These are phyloP conservation scores for Scaptomyza hsui DNA, from an alignment of 1,140 invertebrate species.

Conservation along the genomic window DNA sequence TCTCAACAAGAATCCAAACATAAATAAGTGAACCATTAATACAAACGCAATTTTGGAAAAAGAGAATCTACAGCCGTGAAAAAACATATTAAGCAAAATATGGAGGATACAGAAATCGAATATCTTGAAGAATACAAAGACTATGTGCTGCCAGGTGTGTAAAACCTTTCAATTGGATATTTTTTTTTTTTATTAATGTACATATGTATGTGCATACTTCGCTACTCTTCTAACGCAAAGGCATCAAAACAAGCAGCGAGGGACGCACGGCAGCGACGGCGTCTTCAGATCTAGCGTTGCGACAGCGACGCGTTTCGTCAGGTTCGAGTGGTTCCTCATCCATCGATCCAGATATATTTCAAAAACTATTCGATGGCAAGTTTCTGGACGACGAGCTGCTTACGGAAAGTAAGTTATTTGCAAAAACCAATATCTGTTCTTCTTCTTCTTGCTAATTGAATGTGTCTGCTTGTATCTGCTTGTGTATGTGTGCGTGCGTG, in stretches of 20 bases:
- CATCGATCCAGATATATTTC: constrained; percentile 69
- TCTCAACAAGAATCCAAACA: neutral
- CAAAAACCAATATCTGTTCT: neutral
- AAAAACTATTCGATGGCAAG: constrained; percentile 66
- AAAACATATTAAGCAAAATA: constrained; percentile 30
- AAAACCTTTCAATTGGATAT: too few relatives aligned
- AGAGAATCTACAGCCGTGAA: neutral
- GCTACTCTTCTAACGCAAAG: constrained; percentile 2
- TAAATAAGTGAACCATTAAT: constrained; percentile 8
- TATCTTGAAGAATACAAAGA: constrained; percentile 75
- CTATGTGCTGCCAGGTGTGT: constrained; percentile 61
- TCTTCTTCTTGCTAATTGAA: neutral
- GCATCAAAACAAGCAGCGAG: constrained; percentile 43
- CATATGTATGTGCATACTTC: too few relatives aligned
- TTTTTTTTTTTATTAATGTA: neutral
- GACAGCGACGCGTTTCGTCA: constrained; percentile 54
- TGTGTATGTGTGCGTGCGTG: neutral
- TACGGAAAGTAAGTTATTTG: constrained; percentile 37
- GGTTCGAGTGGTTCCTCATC: constrained; percentile 65
- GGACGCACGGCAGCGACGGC: constrained; percentile 21
- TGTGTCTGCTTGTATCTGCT: too few relatives aligned
- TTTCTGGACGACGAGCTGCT: constrained; percentile 55
- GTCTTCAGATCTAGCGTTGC: constrained; percentile 15
- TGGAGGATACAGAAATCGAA: constrained; percentile 74
- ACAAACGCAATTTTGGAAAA: constrained; percentile 6